phyloP scores from a whole-genome alignment of 2,113 vertebrate genomes.

The Corythaeola cristata region DNA sequence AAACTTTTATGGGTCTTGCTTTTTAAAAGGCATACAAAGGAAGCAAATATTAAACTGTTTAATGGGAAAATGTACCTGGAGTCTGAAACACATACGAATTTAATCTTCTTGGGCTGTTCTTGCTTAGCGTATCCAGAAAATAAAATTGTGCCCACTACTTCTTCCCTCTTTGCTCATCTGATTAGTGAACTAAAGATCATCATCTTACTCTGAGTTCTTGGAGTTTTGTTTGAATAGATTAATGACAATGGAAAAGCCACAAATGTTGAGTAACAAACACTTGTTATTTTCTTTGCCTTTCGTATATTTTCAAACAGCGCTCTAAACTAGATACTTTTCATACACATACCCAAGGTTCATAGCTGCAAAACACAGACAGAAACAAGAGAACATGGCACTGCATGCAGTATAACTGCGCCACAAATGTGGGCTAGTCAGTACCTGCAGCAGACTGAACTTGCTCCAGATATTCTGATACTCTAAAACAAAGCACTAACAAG shows the following conservation, averaged over 20 bases:
- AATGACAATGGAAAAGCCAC: background rate
- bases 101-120: background rate
- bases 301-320: background rate
- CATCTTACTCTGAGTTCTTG: background rate
- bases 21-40: background rate
- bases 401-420: accelerated
- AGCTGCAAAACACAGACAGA: background rate
- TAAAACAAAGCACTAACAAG: background rate
- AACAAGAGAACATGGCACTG: background rate
- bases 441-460: background rate
- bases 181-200: background rate
- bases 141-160: background rate
- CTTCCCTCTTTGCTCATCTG: background rate
- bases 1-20: background rate
- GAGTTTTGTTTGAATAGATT: background rate
- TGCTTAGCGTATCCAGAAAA: background rate
- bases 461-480: background rate
- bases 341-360: background rate
- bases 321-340: background rate
- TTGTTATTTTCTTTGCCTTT: background rate
- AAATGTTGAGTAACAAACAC: background rate
- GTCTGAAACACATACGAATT: background rate
- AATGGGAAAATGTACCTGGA: background rate
- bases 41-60: background rate
- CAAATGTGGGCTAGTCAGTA: background rate